These are phyloP conservation scores for Drepana arcuata DNA, from an alignment of 1,140 invertebrate species.

Conservation along the genomic window DNA sequence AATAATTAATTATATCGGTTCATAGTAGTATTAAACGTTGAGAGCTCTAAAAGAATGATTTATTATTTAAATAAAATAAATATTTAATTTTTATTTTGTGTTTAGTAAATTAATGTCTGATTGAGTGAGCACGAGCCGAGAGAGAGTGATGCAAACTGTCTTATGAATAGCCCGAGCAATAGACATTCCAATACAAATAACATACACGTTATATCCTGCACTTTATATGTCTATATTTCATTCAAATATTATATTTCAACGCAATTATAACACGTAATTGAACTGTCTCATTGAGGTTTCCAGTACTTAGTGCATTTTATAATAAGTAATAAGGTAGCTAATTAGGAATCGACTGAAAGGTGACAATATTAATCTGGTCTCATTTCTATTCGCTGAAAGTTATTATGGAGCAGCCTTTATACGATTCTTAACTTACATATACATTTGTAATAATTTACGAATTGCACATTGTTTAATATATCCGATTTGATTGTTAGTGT, in stretches of 20 bases:
- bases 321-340: constrained; percentile 31
- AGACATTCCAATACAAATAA: constrained; percentile 30
- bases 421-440: constrained; percentile 17
- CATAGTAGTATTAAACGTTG: too few relatives aligned
- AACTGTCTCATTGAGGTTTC: too few relatives aligned
- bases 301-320: constrained; percentile 33
- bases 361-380: constrained; percentile 60
- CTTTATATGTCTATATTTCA: too few relatives aligned
- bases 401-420: too few relatives aligned
- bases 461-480: not conserved
- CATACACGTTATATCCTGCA: too few relatives aligned
- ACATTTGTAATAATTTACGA: constrained; percentile 18
- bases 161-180: constrained; percentile 11
- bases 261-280: too few relatives aligned
- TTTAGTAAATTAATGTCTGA: too few relatives aligned
- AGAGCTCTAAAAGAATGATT: constrained; percentile 7
- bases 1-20: constrained; percentile 29
- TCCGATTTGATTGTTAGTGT: constrained; percentile 37
- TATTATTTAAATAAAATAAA: constrained; percentile 24
- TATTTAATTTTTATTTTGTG: constrained; percentile 2
- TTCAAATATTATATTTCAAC: too few relatives aligned
- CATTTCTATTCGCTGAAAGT: constrained; percentile 36
- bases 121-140: too few relatives aligned
- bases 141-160: too few relatives aligned
- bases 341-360: constrained; percentile 51